phyloP scores from a whole-genome alignment of 1,140 invertebrate genomes.

The Drosophila lowei region DNA sequence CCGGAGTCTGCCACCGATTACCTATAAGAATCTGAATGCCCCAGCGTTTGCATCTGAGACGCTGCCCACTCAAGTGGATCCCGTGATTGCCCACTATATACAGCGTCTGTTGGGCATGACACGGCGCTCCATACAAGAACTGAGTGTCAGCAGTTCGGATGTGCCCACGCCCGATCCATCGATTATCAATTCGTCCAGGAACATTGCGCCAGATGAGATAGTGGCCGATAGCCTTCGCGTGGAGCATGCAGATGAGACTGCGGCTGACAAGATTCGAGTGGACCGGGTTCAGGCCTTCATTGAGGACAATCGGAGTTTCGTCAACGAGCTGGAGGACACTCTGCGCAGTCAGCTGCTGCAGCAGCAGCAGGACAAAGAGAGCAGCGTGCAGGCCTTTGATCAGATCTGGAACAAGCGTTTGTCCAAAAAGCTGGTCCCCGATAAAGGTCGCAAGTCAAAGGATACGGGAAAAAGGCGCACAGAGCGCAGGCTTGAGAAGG shows the following conservation, averaged over 20 bases:
- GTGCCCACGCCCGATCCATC: conserved; percentile 66
- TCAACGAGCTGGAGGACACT: conserved; percentile 71
- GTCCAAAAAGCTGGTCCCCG: conserved; percentile 3
- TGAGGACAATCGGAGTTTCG: conserved; percentile 72
- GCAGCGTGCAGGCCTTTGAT: conserved; percentile 40
- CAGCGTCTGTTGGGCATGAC: conserved; percentile 74
- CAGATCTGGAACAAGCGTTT: conserved; percentile 62
- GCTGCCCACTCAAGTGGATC: conserved; percentile 42
- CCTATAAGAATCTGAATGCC: conserved; percentile 37
- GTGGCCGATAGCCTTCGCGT: conserved; percentile 24
- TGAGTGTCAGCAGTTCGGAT: conserved; percentile 60
- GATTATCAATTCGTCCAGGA: conserved; percentile 59
- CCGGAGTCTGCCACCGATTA: conserved; percentile 65
- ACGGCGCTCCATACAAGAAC: conserved; percentile 39
- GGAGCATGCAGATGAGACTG: conserved; percentile 4
- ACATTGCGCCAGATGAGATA: conserved; percentile 22
- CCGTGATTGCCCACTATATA: conserved; percentile 69
- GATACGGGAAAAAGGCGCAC: not conserved
- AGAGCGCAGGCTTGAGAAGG: not conserved
- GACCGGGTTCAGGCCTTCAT: conserved; percentile 67
- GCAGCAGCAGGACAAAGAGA: conserved; percentile 22
- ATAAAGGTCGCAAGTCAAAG: not conserved
- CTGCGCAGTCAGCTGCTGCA: conserved; percentile 52
- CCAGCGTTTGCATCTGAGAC: not conserved
- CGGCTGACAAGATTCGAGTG: conserved; percentile 36